phyloP scores from a whole-genome alignment of 2,797 vertebrate species.

The Microchirus variegatus region DNA sequence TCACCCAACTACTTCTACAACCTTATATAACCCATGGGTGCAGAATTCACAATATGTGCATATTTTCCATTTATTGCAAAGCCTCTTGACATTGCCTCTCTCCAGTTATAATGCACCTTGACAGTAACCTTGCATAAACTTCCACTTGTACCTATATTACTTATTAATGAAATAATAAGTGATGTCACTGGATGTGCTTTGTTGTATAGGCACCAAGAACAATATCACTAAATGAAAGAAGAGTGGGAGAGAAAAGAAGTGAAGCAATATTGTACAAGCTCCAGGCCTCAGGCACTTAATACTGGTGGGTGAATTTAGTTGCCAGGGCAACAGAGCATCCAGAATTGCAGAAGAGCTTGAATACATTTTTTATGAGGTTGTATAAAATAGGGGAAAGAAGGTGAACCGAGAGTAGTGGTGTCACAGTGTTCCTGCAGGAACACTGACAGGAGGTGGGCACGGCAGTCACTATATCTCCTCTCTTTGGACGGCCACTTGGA shows the following conservation, averaged over 20 bases:
- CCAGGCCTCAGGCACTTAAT: conserved; percentile 70
- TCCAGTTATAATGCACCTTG: conserved; percentile 8
- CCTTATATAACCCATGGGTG: conserved; percentile 7
- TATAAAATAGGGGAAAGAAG: conserved; percentile 72
- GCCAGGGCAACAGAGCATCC: conserved; percentile 82
- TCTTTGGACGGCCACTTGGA: neutral
- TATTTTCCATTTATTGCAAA: conserved; percentile 13
- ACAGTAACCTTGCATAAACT: conserved; percentile 26
- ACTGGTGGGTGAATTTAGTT: conserved; percentile 81
- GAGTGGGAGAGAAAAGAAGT: conserved; percentile 58
- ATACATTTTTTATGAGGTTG: conserved; percentile 82
- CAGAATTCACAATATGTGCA: conserved; percentile 7
- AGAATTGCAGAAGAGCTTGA: conserved; percentile 75
- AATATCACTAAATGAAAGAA: conserved; percentile 66
- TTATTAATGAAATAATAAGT: conserved; percentile 51
- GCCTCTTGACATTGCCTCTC: conserved; percentile 23
- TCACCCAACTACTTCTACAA: conserved; percentile 8
- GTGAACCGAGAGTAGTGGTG: conserved; percentile 65
- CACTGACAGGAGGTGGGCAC: conserved; percentile 15
- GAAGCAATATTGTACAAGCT: conserved; percentile 71
- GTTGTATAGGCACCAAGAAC: conserved; percentile 35
- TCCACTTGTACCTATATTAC: conserved; percentile 28
- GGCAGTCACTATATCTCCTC: neutral
- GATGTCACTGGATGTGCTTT: conserved; percentile 34
- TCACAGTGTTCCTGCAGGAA: conserved; percentile 57